Evolutionary conservation across 2,888 invertebrate genomes (phyloP), one percentile per base, ranked within the genome.

Genomic region (Cosmia pyralina): DNA sequence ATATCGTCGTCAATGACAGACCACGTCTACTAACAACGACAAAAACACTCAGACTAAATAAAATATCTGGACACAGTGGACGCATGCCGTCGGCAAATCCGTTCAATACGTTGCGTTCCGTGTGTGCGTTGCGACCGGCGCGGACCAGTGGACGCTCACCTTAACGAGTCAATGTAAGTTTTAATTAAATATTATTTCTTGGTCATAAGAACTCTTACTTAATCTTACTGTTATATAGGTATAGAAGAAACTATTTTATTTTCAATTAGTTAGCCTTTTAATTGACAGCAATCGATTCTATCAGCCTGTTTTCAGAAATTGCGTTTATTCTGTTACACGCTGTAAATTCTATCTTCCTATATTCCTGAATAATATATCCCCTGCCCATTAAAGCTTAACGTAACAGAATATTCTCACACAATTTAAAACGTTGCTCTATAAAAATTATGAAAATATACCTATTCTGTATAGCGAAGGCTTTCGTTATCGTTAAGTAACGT

Each of bases 401-500:
- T 70, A 79, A 81, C 73, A 81, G 58, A 72, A 82, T 75, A 81
- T 38, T n/a, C n/a, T 69, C 71, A 67, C 64, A 71, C 67, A 73
- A 73, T 84, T 72, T 82, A 80, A 81, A 81, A 83, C 65, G 70
- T 60, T 63, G 66, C 73, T 72, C 81, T 83, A 86, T 76, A 82
- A 82, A 82, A 85, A 83, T 85, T 82, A 85, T 82, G 82, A 82
- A 86, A 79, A 82, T 78, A 79, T 81, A 83, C 73, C 69, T 75
- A 85, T 85, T 83, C 75, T 80, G 78, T 87, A 86, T 79, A 75
- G 77, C 76, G 76, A 86, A 84, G 80, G 88, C 84, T 89, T 88
- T 89, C 87, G 90, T 89, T 90, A 90, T 89, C 89, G 89, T 90
- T 89, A 89, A 88, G 89, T 87, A 88, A 88, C 87, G 90, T 85